Percentiles rank a stretch among this genome's conserved stretches.
phyloP scores from a whole-genome alignment of 1,140 invertebrate genomes.

The Agrypnia vestita region DNA sequence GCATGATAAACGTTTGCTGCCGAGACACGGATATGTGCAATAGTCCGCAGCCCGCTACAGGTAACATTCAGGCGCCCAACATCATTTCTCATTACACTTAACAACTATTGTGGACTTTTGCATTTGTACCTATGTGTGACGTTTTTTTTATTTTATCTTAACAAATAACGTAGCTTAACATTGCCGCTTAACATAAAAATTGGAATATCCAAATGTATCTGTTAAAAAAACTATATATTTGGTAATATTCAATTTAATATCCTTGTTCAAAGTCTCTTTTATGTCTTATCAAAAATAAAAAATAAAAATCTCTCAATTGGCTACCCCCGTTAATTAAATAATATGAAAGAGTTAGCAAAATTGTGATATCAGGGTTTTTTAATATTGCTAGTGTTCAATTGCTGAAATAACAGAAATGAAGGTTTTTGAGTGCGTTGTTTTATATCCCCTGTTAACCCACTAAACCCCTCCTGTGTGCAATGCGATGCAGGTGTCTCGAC shows the following conservation, averaged over 20 bases:
- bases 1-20: slow-evolving; percentile 72
- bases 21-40: slow-evolving; percentile 81
- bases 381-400: slow-evolving; percentile 14
- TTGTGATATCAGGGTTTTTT: not conserved
- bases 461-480: slow-evolving; percentile 44
- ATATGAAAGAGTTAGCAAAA: slow-evolving; percentile 28
- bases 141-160: slow-evolving; percentile 29
- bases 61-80: not conserved
- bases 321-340: slow-evolving; percentile 44
- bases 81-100: not conserved
- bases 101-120: slow-evolving; percentile 32
- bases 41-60: slow-evolving; percentile 66
- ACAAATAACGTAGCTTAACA: slow-evolving; percentile 41
- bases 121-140: slow-evolving; percentile 40
- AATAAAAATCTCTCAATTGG: slow-evolving; percentile 28
- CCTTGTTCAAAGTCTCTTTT: slow-evolving; percentile 12
- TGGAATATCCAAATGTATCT: slow-evolving; percentile 25
- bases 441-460: slow-evolving; percentile 49
- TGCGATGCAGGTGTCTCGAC: slow-evolving; percentile 65
- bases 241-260: not conserved
- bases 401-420: slow-evolving; percentile 44
- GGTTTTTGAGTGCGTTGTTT: slow-evolving; percentile 51
- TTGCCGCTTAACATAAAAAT: slow-evolving; percentile 28
- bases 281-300: slow-evolving; percentile 21
- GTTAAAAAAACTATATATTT: not conserved